These are phyloP conservation scores for Platycnemis pennipes DNA, from an alignment of 2,888 invertebrate species.

Conservation along the genomic window DNA sequence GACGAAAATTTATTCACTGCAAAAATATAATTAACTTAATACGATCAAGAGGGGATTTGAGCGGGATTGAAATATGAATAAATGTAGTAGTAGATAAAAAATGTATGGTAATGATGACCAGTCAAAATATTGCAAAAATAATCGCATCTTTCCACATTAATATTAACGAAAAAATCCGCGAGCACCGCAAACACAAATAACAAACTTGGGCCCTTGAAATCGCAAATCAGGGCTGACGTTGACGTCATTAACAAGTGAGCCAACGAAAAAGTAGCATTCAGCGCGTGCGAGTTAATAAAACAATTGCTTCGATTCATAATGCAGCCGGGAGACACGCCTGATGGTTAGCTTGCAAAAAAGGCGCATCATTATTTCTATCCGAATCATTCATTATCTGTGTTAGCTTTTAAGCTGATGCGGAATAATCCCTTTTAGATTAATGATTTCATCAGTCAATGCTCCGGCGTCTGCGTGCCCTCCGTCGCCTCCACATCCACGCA, in stretches of 20 bases:
- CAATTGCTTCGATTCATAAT: conserved; percentile 11
- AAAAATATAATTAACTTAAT: not conserved
- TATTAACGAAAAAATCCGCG: not conserved
- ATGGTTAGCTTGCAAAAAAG: not conserved
- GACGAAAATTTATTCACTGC: not conserved
- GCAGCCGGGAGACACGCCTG: not conserved
- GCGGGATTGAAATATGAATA: not conserved
- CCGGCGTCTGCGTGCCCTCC: conserved; percentile 24
- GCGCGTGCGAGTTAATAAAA: not conserved
- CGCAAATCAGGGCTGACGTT: not conserved
- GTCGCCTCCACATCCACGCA: not conserved
- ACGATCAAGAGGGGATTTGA: not conserved
- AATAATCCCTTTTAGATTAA: conserved; percentile 63
- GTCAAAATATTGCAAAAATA: not conserved
- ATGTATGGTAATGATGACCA: not conserved
- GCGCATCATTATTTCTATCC: conserved; percentile 53
- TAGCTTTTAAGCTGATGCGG: conserved; percentile 60
- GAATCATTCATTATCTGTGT: conserved; percentile 63
- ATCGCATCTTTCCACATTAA: not conserved
- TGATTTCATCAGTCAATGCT: conserved; percentile 64
- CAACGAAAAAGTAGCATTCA: not conserved
- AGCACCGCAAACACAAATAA: not conserved
- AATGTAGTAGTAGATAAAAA: not conserved
- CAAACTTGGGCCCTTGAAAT: not conserved
- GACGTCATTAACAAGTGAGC: not conserved